Evolutionary conservation across 2,113 vertebrate species (phyloP).

Genomic region (Cynoglossus semilaevis): DNA sequence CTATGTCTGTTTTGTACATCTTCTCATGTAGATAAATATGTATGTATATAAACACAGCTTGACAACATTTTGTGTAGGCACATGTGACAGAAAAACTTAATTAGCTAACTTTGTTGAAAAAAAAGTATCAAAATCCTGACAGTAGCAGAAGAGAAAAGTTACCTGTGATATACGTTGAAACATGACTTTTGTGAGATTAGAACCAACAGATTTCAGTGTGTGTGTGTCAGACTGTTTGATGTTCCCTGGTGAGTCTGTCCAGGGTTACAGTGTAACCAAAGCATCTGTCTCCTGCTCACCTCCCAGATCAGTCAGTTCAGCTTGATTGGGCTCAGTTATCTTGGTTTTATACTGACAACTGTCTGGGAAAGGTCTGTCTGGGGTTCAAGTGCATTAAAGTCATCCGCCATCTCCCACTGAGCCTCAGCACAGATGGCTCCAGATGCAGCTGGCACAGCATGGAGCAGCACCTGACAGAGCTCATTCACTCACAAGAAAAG

Average conservation of each 20-base stretch:
- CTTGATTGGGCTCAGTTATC: constrained; percentile 70
- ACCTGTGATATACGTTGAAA: constrained; percentile 38
- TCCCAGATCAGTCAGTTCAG: constrained; percentile 72
- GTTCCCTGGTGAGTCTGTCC: constrained; percentile 68
- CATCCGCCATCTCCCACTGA: constrained; percentile 66
- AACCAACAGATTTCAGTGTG: constrained; percentile 60
- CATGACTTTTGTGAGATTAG: constrained; percentile 31
- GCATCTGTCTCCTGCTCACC: constrained; percentile 75
- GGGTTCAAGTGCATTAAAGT: constrained; percentile 74
- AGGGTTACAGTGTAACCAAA: constrained; percentile 71
- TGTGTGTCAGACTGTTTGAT: constrained; percentile 50
- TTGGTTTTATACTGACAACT: constrained; percentile 67
- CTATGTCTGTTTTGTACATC: background rate
- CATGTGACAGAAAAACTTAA: background rate
- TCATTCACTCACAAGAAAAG: constrained; percentile 58
- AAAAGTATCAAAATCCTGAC: too few species aligned
- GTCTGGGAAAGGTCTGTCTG: constrained; percentile 72
- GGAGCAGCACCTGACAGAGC: constrained; percentile 73
- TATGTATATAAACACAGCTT: too few species aligned
- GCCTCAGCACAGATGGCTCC: constrained; percentile 76
- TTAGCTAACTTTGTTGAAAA: background rate
- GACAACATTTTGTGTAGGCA: too few species aligned
- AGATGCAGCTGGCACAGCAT: constrained; percentile 75
- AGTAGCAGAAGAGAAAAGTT: constrained; percentile 8
- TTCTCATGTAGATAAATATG: too few species aligned